A percentile compares a stretch with the other conserved stretches of the same genome.
phyloP scores from a whole-genome alignment of 2,113 vertebrate genomes.

The Pterocles gutturalis region DNA sequence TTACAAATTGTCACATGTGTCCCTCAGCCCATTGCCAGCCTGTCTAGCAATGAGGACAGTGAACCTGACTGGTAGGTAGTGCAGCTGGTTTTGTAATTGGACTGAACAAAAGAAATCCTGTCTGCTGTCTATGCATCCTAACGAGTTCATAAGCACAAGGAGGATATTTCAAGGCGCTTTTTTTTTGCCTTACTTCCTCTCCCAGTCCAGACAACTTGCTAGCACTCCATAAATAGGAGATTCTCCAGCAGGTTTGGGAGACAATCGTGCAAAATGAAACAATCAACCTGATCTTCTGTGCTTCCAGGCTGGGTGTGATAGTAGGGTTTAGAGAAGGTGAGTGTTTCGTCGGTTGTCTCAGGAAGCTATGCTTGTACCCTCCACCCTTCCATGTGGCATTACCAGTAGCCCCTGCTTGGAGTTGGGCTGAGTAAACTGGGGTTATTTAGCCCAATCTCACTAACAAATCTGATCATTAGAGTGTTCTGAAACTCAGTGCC shows the following conservation, averaged over 20 bases:
- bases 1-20: neutral
- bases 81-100: neutral
- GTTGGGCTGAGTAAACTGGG: neutral
- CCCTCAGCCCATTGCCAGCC: neutral
- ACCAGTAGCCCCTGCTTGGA: neutral
- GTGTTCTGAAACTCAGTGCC: constrained; percentile 32
- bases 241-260: neutral
- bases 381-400: neutral
- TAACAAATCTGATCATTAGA: constrained; percentile 10
- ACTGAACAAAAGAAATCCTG: neutral
- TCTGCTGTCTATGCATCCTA: neutral
- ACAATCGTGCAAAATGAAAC: constrained; percentile 22
- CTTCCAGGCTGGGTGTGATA: neutral
- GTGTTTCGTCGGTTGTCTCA: neutral
- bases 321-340: neutral
- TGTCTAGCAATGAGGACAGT: neutral
- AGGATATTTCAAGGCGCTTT: neutral
- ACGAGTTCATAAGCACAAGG: neutral
- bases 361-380: neutral
- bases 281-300: neutral
- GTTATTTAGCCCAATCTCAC: neutral
- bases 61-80: neutral
- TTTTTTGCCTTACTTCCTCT: neutral
- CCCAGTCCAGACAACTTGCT: neutral
- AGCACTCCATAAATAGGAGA: neutral